Evolutionary conservation across 2,888 invertebrate genomes (phyloP).

Genomic region (Drosophila peninsularis): DNA sequence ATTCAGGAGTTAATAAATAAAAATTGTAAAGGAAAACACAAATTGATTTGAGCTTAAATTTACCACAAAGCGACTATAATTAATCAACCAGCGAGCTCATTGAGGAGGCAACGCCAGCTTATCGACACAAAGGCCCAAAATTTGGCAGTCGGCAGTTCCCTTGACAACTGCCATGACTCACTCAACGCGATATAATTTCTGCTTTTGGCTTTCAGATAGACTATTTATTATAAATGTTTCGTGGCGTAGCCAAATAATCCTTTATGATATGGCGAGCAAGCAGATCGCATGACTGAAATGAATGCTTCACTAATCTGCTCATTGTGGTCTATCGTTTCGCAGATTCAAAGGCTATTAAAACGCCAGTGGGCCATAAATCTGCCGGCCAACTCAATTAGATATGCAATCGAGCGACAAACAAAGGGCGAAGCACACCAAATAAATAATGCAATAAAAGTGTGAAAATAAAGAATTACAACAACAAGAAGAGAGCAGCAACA

Average conservation of each 20-base stretch:
- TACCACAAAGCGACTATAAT: not conserved
- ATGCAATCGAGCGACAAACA: constrained; percentile 52
- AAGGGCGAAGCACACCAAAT: constrained; percentile 32
- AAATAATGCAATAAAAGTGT: constrained; percentile 63
- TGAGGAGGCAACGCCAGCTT: not conserved
- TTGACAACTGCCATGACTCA: not conserved
- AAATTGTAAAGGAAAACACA: not conserved
- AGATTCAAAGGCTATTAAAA: constrained; percentile 40
- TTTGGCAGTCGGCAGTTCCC: not conserved
- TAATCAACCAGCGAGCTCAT: not conserved
- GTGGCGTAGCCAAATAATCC: not conserved
- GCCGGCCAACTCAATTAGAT: constrained; percentile 56
- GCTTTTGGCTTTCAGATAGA: not conserved
- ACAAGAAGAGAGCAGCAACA: not conserved
- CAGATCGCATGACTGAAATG: constrained; percentile 16
- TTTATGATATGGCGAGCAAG: not conserved
- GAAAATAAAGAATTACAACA: constrained; percentile 42
- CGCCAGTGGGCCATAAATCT: constrained; percentile 50
- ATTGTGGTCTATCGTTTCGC: constrained; percentile 22
- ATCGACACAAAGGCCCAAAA: not conserved
- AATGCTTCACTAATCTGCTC: constrained; percentile 32
- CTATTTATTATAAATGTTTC: not conserved
- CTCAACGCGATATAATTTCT: not conserved
- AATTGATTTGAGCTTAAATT: constrained; percentile 3
- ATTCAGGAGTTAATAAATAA: not conserved